Percentiles rank a stretch among this genome's conserved stretches.
Conservation (phyloP, 2,113 vertebrate species). For the Puma concolor region DNA sequence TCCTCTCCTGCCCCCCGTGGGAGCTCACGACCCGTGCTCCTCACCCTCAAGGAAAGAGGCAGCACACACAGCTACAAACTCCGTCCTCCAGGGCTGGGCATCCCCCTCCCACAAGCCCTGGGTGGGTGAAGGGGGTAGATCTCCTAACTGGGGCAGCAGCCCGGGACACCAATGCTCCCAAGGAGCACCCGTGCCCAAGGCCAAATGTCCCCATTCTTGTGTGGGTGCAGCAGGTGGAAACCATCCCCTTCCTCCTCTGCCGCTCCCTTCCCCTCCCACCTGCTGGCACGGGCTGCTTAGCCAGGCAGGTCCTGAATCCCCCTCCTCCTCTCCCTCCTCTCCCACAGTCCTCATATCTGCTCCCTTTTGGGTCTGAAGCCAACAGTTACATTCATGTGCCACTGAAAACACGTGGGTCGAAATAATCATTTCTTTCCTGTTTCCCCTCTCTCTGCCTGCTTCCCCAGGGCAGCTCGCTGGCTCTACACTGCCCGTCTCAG, state of each 20-base stretch:
- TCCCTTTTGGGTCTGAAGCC: constrained; percentile 38
- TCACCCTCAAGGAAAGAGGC: neutral
- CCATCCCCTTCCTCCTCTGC: neutral
- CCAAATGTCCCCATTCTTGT: neutral
- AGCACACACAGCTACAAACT: neutral
- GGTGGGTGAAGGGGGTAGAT: neutral
- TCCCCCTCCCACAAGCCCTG: too few relatives aligned
- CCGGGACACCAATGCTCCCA: neutral
- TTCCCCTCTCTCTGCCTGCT: neutral
- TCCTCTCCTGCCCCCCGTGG: neutral
- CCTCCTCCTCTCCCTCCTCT: neutral
- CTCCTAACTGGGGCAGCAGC: neutral
- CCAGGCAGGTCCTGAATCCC: neutral
- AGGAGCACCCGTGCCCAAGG: neutral
- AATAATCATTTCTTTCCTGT: neutral
- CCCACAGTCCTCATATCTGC: neutral
- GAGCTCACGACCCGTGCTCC: neutral
- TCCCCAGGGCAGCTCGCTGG: neutral
- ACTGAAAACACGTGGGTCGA: neutral
- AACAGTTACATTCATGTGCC: neutral
- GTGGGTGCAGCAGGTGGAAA: neutral
- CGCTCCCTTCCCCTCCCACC: neutral
- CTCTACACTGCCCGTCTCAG: neutral
- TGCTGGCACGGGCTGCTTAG: neutral
- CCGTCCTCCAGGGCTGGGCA: too few relatives aligned